These are phyloP conservation scores for Syngnathus scovelli DNA, from an alignment of 2,113 vertebrate genomes.

Conservation along the genomic window DNA sequence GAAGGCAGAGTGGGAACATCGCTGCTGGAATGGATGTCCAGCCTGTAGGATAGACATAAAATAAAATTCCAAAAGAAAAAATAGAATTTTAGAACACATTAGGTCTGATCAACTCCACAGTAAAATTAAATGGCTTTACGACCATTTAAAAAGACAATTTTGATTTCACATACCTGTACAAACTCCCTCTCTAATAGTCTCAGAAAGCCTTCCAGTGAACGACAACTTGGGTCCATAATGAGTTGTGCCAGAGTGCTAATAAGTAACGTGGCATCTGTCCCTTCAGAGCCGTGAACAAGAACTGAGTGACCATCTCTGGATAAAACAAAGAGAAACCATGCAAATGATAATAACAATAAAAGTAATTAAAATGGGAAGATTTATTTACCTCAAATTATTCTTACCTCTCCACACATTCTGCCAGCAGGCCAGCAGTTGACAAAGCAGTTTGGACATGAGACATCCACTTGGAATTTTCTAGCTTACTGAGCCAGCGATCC, in stretches of 20 bases:
- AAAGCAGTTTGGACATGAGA: conserved; percentile 76
- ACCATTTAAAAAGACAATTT: neutral
- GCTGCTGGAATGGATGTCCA: conserved; percentile 79
- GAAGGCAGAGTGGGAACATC: conserved; percentile 74
- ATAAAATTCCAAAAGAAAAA: too few relatives aligned
- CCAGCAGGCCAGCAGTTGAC: conserved; percentile 76
- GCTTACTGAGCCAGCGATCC: conserved; percentile 80
- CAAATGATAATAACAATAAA: neutral
- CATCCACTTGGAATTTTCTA: conserved; percentile 82
- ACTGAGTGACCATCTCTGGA: conserved; percentile 74
- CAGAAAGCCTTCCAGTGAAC: conserved; percentile 78
- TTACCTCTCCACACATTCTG: conserved; percentile 82
- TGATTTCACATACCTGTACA: conserved; percentile 73
- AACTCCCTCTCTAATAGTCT: conserved; percentile 81
- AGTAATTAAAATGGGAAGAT: neutral
- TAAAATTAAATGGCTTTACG: neutral
- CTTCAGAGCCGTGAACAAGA: conserved; percentile 80
- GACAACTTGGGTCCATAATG: conserved; percentile 78
- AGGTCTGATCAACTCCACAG: too few relatives aligned
- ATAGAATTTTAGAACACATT: too few relatives aligned
- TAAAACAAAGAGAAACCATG: neutral
- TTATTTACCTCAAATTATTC: neutral
- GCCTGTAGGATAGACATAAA: conserved; percentile 64
- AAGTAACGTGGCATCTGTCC: conserved; percentile 76
- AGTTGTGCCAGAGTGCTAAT: conserved; percentile 81